Percentiles rank a stretch among this genome's conserved stretches.
phyloP scores from a whole-genome alignment of 2,113 vertebrate species.

The Larimichthys polyactis region DNA sequence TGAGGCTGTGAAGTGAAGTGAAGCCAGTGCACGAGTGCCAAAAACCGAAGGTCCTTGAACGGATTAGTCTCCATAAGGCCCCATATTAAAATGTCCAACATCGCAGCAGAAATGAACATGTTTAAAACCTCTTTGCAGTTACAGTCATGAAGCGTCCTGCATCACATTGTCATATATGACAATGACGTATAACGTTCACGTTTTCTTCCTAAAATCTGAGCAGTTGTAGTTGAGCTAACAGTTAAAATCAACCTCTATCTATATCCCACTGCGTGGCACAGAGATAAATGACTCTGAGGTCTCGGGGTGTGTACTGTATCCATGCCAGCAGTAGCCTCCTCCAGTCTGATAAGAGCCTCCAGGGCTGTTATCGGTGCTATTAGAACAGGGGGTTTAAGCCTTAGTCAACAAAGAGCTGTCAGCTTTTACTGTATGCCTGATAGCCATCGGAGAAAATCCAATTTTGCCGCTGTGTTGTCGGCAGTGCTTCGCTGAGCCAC shows the following conservation, averaged over 20 bases:
- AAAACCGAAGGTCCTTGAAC: too few relatives aligned
- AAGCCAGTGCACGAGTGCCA: too few relatives aligned
- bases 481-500: conserved; percentile 8
- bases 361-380: conserved; percentile 72
- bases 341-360: conserved; percentile 64
- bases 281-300: conserved; percentile 62
- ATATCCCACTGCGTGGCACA: not conserved
- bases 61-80: too few relatives aligned
- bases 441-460: conserved; percentile 78
- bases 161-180: not conserved
- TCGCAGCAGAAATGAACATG: too few relatives aligned
- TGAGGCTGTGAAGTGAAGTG: too few relatives aligned
- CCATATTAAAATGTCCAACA: too few relatives aligned
- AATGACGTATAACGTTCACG: not conserved
- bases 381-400: conserved; percentile 72
- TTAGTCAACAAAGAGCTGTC: conserved; percentile 76
- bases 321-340: conserved; percentile 50
- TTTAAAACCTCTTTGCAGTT: too few relatives aligned
- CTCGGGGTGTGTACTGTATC: conserved; percentile 51
- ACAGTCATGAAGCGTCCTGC: not conserved
- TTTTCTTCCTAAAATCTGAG: not conserved
- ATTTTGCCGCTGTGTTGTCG: conserved; percentile 65
- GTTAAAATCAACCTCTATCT: conserved; percentile 13
- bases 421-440: conserved; percentile 72
- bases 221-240: not conserved